Evolutionary conservation across 1,140 invertebrate species (phyloP).

Genomic region (Diprion similis): DNA sequence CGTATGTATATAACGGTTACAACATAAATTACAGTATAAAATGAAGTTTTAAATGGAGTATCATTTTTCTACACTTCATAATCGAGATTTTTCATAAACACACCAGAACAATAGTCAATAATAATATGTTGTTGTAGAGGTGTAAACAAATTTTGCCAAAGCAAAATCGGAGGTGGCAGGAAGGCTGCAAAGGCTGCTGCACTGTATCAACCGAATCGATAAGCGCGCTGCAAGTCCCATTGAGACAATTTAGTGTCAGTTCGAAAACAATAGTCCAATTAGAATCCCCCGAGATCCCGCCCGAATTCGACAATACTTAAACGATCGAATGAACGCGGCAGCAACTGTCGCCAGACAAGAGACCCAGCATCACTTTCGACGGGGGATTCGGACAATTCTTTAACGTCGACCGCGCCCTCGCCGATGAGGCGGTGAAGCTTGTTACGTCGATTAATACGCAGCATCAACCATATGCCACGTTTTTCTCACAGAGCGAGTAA

Average conservation of each 20-base stretch:
- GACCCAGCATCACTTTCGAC: background rate
- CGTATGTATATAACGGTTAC: too few species aligned
- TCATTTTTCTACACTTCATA: too few species aligned
- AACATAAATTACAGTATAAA: too few species aligned
- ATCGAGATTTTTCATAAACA: too few species aligned
- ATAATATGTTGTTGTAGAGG: too few species aligned
- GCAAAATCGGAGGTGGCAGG: too few species aligned
- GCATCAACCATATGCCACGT: conserved; percentile 27
- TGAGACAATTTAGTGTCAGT: conserved; percentile 25
- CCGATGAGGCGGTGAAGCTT: conserved; percentile 9
- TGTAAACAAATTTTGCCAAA: too few species aligned
- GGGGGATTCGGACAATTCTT: conserved; percentile 16
- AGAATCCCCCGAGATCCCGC: background rate
- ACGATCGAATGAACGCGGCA: conserved; percentile 3
- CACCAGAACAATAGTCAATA: too few species aligned
- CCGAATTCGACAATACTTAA: conserved; percentile 9
- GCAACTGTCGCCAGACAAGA: background rate
- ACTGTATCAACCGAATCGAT: conserved; percentile 26
- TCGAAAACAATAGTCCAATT: conserved; percentile 23
- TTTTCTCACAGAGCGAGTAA: conserved; percentile 12
- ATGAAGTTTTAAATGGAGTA: too few species aligned
- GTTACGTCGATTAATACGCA: conserved; percentile 31
- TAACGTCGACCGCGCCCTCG: conserved; percentile 9
- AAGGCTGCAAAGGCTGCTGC: background rate
- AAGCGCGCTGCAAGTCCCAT: conserved; percentile 19